Base-by-base conservation (phyloP, 2,113 vertebrate genomes). In the Phalacrocorax carbo region DNA sequence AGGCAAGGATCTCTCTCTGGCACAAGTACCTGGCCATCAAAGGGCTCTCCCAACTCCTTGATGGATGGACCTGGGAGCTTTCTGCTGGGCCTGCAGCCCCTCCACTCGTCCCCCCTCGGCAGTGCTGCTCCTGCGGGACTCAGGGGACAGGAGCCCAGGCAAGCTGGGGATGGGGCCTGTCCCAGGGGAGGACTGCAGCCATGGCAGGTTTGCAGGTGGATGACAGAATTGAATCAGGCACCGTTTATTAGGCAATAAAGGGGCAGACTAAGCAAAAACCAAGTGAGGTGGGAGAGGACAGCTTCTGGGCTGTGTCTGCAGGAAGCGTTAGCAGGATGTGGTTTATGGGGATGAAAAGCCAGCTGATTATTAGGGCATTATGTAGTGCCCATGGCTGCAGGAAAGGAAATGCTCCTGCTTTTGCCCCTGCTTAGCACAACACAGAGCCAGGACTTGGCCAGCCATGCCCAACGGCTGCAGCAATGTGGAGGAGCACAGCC, bases 201-300 rank as follows among this genome's bases (percentile, higher is more conserved):
- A 49, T 0, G 0, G 34, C 66, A 68, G 49, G 20, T 46, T 66
- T 13, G 0, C 58, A 15, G 51, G 34, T 4, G 2, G 48, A 54
- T 68, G n/a, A 38, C 58, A 80, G 61, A 80, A 87, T 32, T 69
- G 22, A 84, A 55, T 82, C 72, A 71, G 27, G 81, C 0, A 5
- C 38, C 34, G 21, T n/a, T 88, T 88, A 75, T 91, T 65, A 79
- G 70, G 60, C 38, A 86, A 88, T 64, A 64, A 92, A 75, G 23
- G 30, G 42, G 20, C 49, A 93, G 34, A 66, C 30, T 75, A 60
- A 72, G 38, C 5, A 1, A 87, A 68, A 90, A 88, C 88, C 5
- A 2, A 80, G 52, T 20, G 79, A 82, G 71, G 58, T 87, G 80
- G 70, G 70, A 87, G 77, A 68, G 36, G 57, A 79, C n/a, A 48